phyloP scores from a whole-genome alignment of 2,113 vertebrate species.

The Macquaria australasica region DNA sequence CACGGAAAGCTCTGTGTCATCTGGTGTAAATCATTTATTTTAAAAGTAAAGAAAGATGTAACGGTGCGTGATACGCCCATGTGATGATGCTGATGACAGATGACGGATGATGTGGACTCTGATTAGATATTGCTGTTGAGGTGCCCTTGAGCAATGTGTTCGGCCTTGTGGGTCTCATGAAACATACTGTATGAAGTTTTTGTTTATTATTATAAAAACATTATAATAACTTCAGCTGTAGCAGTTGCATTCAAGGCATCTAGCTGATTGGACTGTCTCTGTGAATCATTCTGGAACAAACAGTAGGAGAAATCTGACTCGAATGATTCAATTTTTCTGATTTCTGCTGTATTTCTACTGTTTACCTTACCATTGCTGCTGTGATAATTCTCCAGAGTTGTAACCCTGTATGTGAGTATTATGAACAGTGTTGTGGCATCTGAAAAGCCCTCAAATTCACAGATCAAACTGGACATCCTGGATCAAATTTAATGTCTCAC shows the following conservation, averaged over 20 bases:
- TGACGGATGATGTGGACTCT: conserved; percentile 58
- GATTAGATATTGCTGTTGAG: conserved; percentile 46
- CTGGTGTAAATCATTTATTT: background rate
- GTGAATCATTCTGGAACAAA: no score
- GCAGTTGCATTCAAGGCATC: background rate
- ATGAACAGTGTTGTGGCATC: no score
- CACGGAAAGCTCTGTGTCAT: background rate
- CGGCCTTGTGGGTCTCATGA: background rate
- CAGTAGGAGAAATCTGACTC: background rate
- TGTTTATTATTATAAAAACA: no score
- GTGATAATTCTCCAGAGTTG: no score
- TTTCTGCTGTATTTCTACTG: no score
- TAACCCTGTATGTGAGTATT: no score
- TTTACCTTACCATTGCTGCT: no score
- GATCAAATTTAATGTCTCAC: no score
- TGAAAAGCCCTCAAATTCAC: no score
- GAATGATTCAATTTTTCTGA: background rate
- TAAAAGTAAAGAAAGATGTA: conserved; percentile 15
- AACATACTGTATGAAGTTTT: conserved; percentile 12
- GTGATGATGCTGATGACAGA: conserved; percentile 47
- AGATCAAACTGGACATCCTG: no score
- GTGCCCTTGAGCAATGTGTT: conserved; percentile 30
- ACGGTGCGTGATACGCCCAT: background rate
- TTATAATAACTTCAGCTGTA: background rate
- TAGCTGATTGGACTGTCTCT: no score